Conservation (phyloP, 1,140 invertebrate genomes). For the Pseudomyrmex sp. region DNA sequence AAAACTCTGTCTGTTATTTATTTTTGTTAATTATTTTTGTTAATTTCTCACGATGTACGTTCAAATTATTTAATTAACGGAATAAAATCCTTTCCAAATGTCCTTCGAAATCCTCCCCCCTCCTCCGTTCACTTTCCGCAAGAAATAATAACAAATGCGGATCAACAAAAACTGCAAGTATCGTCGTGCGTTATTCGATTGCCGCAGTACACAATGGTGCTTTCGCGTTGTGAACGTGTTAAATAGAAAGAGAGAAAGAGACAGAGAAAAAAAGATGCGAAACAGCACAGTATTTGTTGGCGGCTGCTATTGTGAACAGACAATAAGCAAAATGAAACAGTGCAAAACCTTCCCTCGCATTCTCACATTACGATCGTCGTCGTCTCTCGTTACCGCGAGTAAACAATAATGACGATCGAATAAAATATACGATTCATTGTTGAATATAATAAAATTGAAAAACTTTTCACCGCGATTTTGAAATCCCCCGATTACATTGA, state of each 20-base stretch:
- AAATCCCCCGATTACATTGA: conserved; percentile 1
- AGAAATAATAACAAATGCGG: background rate
- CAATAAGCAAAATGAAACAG: conserved; percentile 83
- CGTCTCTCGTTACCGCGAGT: conserved; percentile 46
- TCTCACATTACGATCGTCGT: conserved; percentile 33
- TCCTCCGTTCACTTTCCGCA: no score
- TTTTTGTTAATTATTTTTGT: no score
- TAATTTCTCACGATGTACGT: no score
- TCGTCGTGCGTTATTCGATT: conserved; percentile 44
- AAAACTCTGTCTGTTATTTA: no score
- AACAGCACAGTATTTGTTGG: conserved; percentile 76
- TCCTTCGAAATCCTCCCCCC: no score
- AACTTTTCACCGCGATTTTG: background rate
- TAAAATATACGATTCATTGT: background rate
- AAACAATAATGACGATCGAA: conserved; percentile 13
- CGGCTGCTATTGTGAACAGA: conserved; percentile 85
- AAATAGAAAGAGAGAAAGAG: conserved; percentile 3
- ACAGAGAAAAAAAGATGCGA: conserved; percentile 31
- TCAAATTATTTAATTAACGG: no score
- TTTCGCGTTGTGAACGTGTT: conserved; percentile 7
- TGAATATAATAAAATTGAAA: conserved; percentile 27
- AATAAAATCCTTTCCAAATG: no score
- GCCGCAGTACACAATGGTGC: conserved; percentile 21
- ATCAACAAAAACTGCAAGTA: conserved; percentile 23
- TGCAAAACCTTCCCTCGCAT: conserved; percentile 61